Evolutionary conservation across 2,113 vertebrate species (phyloP).

Genomic region (Uria aalge): DNA sequence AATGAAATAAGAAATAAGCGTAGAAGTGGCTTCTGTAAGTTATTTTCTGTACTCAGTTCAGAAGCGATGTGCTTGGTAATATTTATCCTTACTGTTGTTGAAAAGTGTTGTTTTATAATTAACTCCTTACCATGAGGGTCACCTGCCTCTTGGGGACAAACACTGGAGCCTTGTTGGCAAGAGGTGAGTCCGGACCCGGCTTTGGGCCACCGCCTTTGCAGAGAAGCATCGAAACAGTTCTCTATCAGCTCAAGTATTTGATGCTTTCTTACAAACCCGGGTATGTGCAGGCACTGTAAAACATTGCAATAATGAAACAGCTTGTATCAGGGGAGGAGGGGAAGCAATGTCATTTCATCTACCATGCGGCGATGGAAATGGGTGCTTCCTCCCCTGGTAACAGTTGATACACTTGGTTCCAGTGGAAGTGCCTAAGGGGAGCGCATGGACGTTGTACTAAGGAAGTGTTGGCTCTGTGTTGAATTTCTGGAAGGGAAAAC

Average conservation of each 20-base stretch:
- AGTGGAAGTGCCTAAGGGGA: background rate
- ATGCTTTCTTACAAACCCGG: background rate
- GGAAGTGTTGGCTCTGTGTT: background rate
- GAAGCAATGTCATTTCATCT: background rate
- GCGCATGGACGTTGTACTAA: background rate
- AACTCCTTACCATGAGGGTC: background rate
- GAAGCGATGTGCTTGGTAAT: background rate
- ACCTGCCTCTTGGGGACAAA: background rate
- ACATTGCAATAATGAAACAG: background rate
- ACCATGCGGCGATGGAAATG: background rate
- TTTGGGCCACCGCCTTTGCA: background rate
- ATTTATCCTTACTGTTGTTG: background rate
- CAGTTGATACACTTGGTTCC: background rate
- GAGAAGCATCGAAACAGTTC: background rate
- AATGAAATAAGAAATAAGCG: background rate
- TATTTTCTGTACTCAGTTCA: background rate
- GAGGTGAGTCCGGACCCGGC: background rate
- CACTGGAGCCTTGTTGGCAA: background rate
- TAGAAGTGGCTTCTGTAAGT: background rate
- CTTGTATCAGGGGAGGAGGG: background rate
- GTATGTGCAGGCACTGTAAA: background rate
- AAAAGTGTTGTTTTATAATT: background rate
- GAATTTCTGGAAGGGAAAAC: conserved; percentile 5
- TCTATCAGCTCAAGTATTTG: background rate
- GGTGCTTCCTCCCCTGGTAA: background rate